A percentile compares a stretch with the other conserved stretches of the same genome.
These are phyloP conservation scores for Siphlonurus alternatus DNA, from an alignment of 2,888 invertebrate genomes.

Conservation along the genomic window DNA sequence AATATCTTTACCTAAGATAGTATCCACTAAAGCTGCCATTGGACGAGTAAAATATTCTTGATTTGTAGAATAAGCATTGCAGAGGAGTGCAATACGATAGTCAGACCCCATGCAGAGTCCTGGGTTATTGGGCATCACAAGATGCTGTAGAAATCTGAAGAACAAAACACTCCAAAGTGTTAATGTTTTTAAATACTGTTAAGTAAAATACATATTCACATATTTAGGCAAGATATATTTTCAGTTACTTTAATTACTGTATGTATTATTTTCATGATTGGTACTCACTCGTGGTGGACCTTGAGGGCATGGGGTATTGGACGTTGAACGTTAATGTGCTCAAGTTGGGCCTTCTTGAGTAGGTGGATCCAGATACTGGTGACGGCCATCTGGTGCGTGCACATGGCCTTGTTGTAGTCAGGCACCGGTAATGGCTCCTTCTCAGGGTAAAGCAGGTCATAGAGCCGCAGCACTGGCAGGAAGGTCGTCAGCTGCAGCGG, in stretches of 20 bases:
- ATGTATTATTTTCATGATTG: not conserved
- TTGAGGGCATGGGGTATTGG: constrained; percentile 67
- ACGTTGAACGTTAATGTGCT: constrained; percentile 57
- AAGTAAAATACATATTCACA: not conserved
- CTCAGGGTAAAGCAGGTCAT: constrained; percentile 84
- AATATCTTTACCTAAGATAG: constrained; percentile 51
- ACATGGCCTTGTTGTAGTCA: constrained; percentile 70
- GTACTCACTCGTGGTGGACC: constrained; percentile 60
- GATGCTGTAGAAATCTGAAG: constrained; percentile 66
- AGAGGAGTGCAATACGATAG: constrained; percentile 77
- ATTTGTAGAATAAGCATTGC: constrained; percentile 91
- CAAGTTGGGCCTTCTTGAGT: constrained; percentile 79
- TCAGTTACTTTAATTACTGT: not conserved
- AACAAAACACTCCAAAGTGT: no score
- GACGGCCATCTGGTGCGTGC: constrained; percentile 82
- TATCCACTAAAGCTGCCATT: constrained; percentile 82
- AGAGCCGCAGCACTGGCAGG: constrained; percentile 74
- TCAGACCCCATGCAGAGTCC: constrained; percentile 63
- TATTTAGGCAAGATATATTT: not conserved
- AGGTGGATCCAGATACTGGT: constrained; percentile 96
- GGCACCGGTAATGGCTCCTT: constrained; percentile 79
- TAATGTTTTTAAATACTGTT: not conserved
- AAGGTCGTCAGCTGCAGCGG: constrained; percentile 66
- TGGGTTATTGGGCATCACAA: constrained; percentile 53
- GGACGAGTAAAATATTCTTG: constrained; percentile 80